A percentile compares a stretch with the other conserved stretches of the same genome.
Evolutionary conservation across 2,113 vertebrate species (phyloP).

Genomic region (Sinocyclocheilus anophthalmus): DNA sequence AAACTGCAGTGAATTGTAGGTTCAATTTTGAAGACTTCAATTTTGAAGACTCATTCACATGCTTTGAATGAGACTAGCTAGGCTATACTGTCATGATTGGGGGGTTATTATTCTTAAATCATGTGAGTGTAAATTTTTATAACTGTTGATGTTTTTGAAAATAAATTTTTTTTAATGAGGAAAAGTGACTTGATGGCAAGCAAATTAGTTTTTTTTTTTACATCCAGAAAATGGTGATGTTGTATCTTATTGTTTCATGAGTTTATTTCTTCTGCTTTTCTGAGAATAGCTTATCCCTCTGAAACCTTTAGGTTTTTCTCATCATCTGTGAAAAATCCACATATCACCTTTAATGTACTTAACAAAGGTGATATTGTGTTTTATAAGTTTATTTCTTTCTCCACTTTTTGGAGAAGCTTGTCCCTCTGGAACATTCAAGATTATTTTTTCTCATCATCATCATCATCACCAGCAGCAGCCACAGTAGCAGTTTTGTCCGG

Average conservation of each 20-base stretch:
- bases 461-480: no score
- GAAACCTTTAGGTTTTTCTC: background rate
- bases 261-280: background rate
- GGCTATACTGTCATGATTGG: no score
- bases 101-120: no score
- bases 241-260: background rate
- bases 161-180: background rate
- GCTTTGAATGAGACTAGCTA: no score
- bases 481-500: background rate
- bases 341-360: conserved; percentile 1
- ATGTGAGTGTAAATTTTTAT: no score
- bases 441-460: background rate
- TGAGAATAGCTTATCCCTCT: background rate
- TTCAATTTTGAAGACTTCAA: no score
- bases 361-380: background rate
- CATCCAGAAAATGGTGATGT: background rate
- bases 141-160: background rate
- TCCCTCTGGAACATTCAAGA: background rate
- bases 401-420: background rate
- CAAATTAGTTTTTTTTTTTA: background rate
- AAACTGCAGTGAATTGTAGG: background rate
- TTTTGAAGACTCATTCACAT: no score
- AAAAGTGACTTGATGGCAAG: background rate
- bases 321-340: background rate
- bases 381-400: background rate